phyloP scores from a whole-genome alignment of 2,113 vertebrate species.

The Sclerurus mexicanus region DNA sequence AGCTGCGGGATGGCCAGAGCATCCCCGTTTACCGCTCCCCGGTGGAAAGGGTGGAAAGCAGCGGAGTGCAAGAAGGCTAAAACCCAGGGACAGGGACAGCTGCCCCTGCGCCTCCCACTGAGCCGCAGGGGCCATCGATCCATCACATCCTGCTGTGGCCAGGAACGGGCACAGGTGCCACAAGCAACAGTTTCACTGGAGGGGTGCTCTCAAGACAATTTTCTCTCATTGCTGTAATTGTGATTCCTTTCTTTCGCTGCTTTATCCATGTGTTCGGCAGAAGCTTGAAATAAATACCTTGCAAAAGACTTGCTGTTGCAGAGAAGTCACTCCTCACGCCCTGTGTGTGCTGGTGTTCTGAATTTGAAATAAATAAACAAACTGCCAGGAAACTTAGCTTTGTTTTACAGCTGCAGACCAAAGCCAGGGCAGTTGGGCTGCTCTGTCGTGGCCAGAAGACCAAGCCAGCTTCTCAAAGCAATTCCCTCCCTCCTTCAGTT shows the following conservation, averaged over 20 bases:
- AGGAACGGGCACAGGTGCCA: background rate
- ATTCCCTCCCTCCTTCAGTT: background rate
- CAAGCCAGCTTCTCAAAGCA: background rate
- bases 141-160: background rate
- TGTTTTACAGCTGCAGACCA: background rate
- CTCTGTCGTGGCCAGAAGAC: background rate
- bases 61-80: background rate
- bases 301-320: background rate
- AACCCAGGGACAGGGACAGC: background rate
- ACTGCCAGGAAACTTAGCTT: background rate
- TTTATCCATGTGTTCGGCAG: background rate
- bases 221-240: background rate
- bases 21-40: slow-evolving; percentile 55
- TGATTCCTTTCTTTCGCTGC: background rate
- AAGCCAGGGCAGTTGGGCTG: background rate
- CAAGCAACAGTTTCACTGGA: background rate
- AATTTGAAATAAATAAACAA: background rate
- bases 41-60: background rate
- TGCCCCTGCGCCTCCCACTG: background rate
- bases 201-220: background rate
- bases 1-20: slow-evolving; percentile 69
- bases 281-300: slow-evolving; percentile 13
- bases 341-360: background rate
- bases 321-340: background rate
- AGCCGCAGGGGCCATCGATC: background rate